These are phyloP conservation scores for Malacosoma neustria DNA, from an alignment of 2,888 invertebrate genomes.

Conservation along the genomic window DNA sequence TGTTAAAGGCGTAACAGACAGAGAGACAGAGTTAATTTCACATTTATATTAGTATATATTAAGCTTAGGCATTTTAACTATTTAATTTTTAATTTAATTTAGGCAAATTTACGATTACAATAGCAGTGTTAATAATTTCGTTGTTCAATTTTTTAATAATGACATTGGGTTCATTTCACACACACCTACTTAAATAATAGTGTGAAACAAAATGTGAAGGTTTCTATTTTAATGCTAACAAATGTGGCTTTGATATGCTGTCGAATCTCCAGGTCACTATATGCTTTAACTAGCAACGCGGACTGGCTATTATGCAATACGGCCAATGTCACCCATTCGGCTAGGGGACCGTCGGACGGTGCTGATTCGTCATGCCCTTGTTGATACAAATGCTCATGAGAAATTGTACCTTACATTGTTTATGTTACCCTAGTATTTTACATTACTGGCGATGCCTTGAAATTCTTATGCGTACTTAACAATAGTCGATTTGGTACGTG, in stretches of 20 bases:
- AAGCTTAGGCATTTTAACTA: too few species aligned
- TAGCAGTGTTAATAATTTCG: background rate
- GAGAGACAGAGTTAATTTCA: too few species aligned
- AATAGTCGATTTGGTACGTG: too few species aligned
- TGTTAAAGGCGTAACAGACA: too few species aligned
- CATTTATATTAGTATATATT: too few species aligned
- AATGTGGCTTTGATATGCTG: slow-evolving; percentile 37
- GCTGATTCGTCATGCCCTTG: slow-evolving; percentile 5
- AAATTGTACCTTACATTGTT: too few species aligned
- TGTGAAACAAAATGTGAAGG: slow-evolving; percentile 24
- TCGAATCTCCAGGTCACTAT: background rate
- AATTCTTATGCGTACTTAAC: too few species aligned
- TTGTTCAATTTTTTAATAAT: background rate
- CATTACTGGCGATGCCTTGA: too few species aligned
- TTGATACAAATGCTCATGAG: slow-evolving; percentile 4
- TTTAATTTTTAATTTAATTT: too few species aligned
- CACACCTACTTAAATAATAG: slow-evolving; percentile 4
- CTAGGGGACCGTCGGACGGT: slow-evolving; percentile 11
- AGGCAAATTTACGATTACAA: background rate
- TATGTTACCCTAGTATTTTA: too few species aligned
- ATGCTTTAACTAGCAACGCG: background rate
- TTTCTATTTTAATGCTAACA: slow-evolving; percentile 25
- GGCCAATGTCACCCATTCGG: slow-evolving; percentile 19
- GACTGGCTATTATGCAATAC: slow-evolving; percentile 15
- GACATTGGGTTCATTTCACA: slow-evolving; percentile 2